phyloP scores from a whole-genome alignment of 1,140 invertebrate genomes.

The Megalopta genalis region DNA sequence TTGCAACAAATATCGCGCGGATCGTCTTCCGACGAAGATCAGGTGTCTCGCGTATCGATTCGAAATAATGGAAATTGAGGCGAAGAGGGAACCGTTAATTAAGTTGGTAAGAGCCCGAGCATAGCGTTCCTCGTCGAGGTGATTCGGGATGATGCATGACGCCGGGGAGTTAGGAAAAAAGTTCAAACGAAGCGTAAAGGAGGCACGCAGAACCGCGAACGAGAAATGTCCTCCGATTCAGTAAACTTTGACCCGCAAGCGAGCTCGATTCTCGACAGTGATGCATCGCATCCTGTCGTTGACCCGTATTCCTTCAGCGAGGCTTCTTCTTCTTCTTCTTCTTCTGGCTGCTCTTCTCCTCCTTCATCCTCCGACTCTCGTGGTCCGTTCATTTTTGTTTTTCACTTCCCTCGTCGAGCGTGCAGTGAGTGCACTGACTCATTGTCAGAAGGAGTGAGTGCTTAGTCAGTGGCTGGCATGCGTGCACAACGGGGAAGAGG shows the following conservation, averaged over 20 bases:
- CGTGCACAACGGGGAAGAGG: constrained; percentile 63
- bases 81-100: constrained; percentile 20
- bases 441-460: constrained; percentile 63
- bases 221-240: constrained; percentile 63
- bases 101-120: constrained; percentile 14
- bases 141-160: constrained; percentile 38
- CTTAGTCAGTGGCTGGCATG: constrained; percentile 64
- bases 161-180: not conserved
- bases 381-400: constrained; percentile 53
- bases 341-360: not conserved
- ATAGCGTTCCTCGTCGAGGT: not conserved
- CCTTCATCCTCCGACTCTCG: constrained; percentile 20
- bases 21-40: no score
- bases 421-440: constrained; percentile 65
- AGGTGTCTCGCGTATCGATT: no score
- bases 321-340: constrained; percentile 51
- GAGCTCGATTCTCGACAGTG: constrained; percentile 63
- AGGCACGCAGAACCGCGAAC: constrained; percentile 29
- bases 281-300: constrained; percentile 68
- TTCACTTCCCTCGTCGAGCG: constrained; percentile 54
- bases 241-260: constrained; percentile 64
- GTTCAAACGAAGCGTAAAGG: constrained; percentile 7
- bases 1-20: no score
- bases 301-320: constrained; percentile 58
- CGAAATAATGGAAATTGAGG: no score